phyloP scores from a whole-genome alignment of 2,797 vertebrate species.

The Florisuga fusca region DNA sequence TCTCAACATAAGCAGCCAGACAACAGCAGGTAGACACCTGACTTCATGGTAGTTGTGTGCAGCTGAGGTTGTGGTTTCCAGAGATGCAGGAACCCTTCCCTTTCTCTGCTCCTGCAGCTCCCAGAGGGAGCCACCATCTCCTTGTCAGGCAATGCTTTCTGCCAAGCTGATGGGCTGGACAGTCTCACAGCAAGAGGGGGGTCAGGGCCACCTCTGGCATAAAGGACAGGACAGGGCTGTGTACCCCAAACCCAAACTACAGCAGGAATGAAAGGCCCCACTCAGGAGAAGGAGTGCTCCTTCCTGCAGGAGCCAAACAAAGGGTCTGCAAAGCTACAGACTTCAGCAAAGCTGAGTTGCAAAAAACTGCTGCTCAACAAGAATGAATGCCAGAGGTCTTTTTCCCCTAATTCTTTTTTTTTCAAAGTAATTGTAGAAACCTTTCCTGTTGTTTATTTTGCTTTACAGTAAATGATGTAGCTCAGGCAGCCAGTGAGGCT shows the following conservation, averaged over 20 bases:
- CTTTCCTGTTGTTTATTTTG: not conserved
- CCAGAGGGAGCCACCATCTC: not conserved
- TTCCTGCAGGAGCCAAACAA: not conserved
- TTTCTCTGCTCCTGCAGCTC: fast-evolving
- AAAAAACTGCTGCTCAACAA: not conserved
- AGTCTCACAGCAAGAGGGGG: fast-evolving
- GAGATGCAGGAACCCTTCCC: not conserved
- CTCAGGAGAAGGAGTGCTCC: fast-evolving
- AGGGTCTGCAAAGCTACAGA: not conserved
- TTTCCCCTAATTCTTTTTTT: not conserved
- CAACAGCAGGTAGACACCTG: not conserved
- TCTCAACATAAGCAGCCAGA: not conserved
- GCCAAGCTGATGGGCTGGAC: not conserved
- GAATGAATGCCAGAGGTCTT: not conserved
- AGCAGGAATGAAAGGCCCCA: not conserved
- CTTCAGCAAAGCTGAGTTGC: not conserved
- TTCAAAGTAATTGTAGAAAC: not conserved
- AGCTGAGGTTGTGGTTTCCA: not conserved
- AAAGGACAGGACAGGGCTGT: not conserved
- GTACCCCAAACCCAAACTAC: too few species aligned
- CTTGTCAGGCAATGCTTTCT: not conserved
- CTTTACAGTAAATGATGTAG: not conserved
- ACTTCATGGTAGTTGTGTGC: fast-evolving
- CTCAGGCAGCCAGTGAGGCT: not conserved
- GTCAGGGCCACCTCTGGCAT: not conserved